These are phyloP conservation scores for Scaptomyza hsui DNA, from an alignment of 1,140 invertebrate genomes.

Conservation along the genomic window DNA sequence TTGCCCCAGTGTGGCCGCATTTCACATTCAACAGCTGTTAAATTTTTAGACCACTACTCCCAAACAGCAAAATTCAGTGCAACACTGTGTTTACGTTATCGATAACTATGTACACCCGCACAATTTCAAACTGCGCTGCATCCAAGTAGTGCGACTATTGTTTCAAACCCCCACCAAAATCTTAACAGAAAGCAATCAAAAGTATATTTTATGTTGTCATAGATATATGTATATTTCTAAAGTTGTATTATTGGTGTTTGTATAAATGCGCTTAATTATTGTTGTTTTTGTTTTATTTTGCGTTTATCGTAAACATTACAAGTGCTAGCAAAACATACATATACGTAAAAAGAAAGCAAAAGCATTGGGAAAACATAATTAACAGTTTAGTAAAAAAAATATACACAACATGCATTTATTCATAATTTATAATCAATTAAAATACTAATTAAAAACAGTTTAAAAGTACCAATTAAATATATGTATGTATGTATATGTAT, in stretches of 20 bases:
- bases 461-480: conserved; percentile 55
- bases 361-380: conserved; percentile 39
- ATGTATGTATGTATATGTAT: conserved; percentile 25
- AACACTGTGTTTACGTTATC: background rate
- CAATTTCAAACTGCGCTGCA: background rate
- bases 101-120: background rate
- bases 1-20: conserved; percentile 25
- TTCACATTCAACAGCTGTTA: conserved; percentile 34
- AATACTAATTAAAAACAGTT: conserved; percentile 58
- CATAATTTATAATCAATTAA: conserved; percentile 55
- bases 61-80: too few species aligned
- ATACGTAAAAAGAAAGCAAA: conserved; percentile 47
- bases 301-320: conserved; percentile 42
- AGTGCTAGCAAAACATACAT: conserved; percentile 46
- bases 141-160: too few species aligned
- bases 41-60: background rate
- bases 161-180: too few species aligned
- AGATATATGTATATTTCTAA: conserved; percentile 45
- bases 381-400: conserved; percentile 59
- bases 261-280: conserved; percentile 66
- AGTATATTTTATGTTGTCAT: background rate
- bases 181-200: too few species aligned
- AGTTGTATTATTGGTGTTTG: conserved; percentile 54
- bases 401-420: conserved; percentile 59
- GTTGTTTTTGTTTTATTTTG: conserved; percentile 35